Evolutionary conservation across 1,140 invertebrate genomes (phyloP).

Genomic region (Ceratina calcarata): DNA sequence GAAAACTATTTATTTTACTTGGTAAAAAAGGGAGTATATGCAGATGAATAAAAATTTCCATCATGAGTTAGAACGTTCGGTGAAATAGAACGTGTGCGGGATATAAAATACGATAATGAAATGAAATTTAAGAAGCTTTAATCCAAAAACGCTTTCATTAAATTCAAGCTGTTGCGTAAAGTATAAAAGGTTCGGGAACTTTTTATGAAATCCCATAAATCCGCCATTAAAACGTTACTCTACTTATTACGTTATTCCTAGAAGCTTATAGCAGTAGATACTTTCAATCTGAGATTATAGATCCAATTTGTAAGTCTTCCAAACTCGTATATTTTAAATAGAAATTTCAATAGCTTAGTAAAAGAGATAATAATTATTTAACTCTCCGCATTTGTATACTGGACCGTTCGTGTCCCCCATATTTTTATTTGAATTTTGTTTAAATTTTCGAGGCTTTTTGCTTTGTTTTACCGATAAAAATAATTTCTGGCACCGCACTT

Average conservation of each 20-base stretch:
- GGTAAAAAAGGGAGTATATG: no score
- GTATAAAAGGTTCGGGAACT: neutral
- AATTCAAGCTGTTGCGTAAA: neutral
- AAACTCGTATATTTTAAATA: neutral
- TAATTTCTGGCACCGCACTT: no score
- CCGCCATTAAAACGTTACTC: neutral
- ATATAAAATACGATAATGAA: neutral
- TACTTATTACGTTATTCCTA: neutral
- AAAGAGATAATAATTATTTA: no score
- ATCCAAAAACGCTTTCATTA: neutral
- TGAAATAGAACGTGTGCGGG: neutral
- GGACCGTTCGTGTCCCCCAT: no score
- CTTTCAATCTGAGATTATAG: neutral
- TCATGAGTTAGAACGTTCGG: neutral
- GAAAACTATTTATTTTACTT: no score
- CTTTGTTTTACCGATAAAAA: no score
- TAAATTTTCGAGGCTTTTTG: no score
- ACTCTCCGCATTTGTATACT: no score
- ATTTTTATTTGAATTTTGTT: no score
- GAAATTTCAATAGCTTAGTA: neutral
- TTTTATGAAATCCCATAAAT: neutral
- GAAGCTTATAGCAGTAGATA: no score
- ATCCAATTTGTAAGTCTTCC: neutral
- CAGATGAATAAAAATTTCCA: neutral
- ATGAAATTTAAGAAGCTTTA: neutral